Evolutionary conservation across 1,140 invertebrate species (phyloP).

Genomic region (Leptonema lineaticorne): DNA sequence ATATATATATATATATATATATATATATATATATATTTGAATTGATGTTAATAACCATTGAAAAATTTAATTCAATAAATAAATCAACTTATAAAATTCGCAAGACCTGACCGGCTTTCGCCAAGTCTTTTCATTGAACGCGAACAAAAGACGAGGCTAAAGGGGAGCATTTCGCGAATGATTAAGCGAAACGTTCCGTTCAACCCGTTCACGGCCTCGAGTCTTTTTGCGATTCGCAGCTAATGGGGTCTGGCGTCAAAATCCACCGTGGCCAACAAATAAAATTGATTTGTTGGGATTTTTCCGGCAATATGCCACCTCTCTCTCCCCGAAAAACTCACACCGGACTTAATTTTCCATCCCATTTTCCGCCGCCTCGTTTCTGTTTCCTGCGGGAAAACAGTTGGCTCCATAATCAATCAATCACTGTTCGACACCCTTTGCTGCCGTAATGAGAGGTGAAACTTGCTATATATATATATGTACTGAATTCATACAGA

Average conservation of each 20-base stretch:
- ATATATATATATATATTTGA: too few relatives aligned
- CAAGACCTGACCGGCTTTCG: too few relatives aligned
- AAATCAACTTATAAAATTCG: too few relatives aligned
- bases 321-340: too few relatives aligned
- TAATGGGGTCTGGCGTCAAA: constrained; percentile 13
- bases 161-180: constrained; percentile 1
- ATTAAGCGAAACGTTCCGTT: constrained; percentile 6
- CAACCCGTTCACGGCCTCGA: not conserved
- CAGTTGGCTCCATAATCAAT: constrained; percentile 15
- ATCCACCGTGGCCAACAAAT: not conserved
- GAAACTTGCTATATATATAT: constrained; percentile 2
- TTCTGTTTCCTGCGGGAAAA: constrained; percentile 5
- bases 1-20: too few relatives aligned
- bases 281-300: constrained; percentile 7
- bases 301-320: not conserved
- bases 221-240: not conserved
- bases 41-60: too few relatives aligned
- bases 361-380: not conserved
- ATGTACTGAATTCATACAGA: not conserved
- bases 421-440: constrained; percentile 17
- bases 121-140: not conserved
- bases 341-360: too few relatives aligned
- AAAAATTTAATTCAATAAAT: too few relatives aligned
- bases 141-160: not conserved
- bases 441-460: constrained; percentile 11